Base-by-base conservation (phyloP, 2,113 vertebrate species). In the Pagrus major region DNA sequence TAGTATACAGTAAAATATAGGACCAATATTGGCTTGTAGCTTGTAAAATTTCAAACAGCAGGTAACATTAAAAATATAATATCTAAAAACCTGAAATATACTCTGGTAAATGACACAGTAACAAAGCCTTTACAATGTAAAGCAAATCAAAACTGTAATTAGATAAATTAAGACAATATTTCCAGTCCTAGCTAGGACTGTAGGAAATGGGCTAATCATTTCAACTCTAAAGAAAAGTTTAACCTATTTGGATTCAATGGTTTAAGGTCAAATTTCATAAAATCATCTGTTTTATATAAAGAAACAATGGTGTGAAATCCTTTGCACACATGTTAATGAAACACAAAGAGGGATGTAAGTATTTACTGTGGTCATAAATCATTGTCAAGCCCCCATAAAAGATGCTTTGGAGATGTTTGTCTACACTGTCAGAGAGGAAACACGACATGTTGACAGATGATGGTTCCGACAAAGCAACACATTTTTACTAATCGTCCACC, bases 361-460 rank as follows among this genome's bases (percentile, higher is more conserved):
- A 52, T 78, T 65, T 52, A 37, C 59, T 23, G 7, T 49, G 21
- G n/a, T 66, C n/a, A 23, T 59, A 54, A 66, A 68, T 86, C 65
- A 68, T 71, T 83, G 76, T 86, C 69, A 77, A 21, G 27, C 35
- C 23, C 14, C 52, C 58, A 71, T 58, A 42, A 84, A 70, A 86
- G 71, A 80, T 83, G 54, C 61, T 66, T 65, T 65, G 35, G 54
- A 77, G 69, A 77, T 67, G 37, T 71, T 70, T 85, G 59, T 83
- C 60, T 78, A 54, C 33, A 64, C 67, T 67, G 67, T 80, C 67
- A 83, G 55, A 65, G 23, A 42, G 61, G 68, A 23, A 71, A 68
- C 2, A 8, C 16, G 63, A 46, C 15, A 1, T 8, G n/a, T 35
- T 77, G 83, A 78, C 86, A 76, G 71, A 61, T 83, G 83, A 85